phyloP scores from a whole-genome alignment of 2,113 vertebrate genomes.

The Lucifuga dentata region DNA sequence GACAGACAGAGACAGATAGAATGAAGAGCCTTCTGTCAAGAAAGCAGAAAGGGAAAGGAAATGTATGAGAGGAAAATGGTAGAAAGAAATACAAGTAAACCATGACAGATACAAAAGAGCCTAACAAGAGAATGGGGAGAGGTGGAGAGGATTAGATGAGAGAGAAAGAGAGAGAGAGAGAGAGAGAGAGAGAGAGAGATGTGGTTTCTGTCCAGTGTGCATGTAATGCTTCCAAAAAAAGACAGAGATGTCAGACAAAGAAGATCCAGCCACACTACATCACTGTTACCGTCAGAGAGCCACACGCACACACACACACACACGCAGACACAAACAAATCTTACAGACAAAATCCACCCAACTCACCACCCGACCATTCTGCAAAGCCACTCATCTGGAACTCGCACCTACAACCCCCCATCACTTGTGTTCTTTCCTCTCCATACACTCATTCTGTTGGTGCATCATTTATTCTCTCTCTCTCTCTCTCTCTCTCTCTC shows the following conservation, averaged over 20 bases:
- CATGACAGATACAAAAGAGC: neutral
- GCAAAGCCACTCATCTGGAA: conserved; percentile 31
- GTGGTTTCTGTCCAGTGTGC: conserved; percentile 44
- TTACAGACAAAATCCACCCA: conserved; percentile 14
- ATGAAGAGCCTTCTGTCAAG: too few relatives aligned
- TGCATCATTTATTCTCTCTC: conserved; percentile 1
- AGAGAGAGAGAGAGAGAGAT: neutral
- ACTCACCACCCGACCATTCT: conserved; percentile 10
- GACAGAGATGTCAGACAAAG: conserved; percentile 45
- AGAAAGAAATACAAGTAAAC: neutral
- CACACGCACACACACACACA: conserved; percentile 18
- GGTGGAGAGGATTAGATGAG: neutral
- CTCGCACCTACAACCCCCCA: conserved; percentile 4
- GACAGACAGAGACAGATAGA: neutral
- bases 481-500: neutral
- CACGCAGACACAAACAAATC: conserved; percentile 9
- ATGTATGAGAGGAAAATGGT: neutral
- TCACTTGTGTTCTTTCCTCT: neutral
- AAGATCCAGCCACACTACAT: conserved; percentile 36
- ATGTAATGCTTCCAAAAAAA: conserved; percentile 51
- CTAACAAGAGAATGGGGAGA: neutral
- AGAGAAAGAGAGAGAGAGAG: neutral
- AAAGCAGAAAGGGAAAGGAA: neutral
- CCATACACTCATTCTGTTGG: neutral
- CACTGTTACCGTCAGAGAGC: conserved; percentile 30